phyloP scores from a whole-genome alignment of 1,140 invertebrate genomes.

The Drosophila fuyamai region DNA sequence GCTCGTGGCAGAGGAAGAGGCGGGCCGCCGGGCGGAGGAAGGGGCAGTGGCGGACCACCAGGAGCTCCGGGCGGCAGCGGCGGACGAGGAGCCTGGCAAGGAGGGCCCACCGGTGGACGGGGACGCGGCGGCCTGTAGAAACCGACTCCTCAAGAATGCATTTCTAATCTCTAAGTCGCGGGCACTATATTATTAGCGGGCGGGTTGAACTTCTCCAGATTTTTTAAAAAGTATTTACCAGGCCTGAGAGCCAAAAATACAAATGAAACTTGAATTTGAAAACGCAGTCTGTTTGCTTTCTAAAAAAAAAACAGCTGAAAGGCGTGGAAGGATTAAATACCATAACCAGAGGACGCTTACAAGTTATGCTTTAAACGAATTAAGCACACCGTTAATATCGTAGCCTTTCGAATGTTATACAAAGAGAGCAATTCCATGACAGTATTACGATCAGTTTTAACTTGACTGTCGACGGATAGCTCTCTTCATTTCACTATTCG shows the following conservation, averaged over 20 bases:
- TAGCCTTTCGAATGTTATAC: constrained; percentile 85
- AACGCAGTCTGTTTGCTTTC: constrained; percentile 13
- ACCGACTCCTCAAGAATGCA: constrained; percentile 15
- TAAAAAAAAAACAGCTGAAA: constrained; percentile 24
- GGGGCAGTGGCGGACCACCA: constrained; percentile 72
- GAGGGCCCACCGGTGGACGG: constrained; percentile 82
- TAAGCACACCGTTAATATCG: constrained; percentile 39
- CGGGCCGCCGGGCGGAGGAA: constrained; percentile 72
- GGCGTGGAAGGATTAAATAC: constrained; percentile 27
- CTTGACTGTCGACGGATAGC: constrained; percentile 89
- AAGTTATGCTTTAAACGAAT: constrained; percentile 14
- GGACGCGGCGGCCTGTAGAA: constrained; percentile 81
- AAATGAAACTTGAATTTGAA: constrained; percentile 51
- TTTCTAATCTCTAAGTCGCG: constrained; percentile 61
- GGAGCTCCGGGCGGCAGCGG: constrained; percentile 80
- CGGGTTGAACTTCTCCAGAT: constrained; percentile 52
- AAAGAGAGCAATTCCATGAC: constrained; percentile 90
- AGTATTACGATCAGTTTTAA: constrained; percentile 85
- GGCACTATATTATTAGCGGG: constrained; percentile 60
- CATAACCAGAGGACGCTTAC: constrained; percentile 30
- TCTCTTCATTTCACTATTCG: constrained; percentile 88
- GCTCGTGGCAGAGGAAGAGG: constrained; percentile 84
- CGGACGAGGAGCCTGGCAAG: constrained; percentile 84
- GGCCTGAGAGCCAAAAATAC: constrained; percentile 35
- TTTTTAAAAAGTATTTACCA: constrained; percentile 39